phyloP scores from a whole-genome alignment of 2,888 invertebrate species.

The Troides oblongomaculatus region DNA sequence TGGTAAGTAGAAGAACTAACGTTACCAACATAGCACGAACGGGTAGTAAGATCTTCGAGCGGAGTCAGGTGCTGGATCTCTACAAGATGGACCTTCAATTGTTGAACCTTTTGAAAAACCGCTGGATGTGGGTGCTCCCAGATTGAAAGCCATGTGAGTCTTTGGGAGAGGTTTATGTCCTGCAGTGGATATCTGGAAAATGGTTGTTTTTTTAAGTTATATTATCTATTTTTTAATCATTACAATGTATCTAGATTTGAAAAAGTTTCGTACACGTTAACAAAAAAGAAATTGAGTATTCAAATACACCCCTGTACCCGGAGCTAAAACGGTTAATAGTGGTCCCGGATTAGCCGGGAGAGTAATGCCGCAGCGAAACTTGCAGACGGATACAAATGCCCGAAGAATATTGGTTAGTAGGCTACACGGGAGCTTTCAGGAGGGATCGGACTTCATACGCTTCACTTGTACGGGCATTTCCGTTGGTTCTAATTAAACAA shows the following conservation, averaged over 20 bases:
- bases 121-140: too few species aligned
- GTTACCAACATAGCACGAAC: too few species aligned
- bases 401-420: conserved; percentile 50
- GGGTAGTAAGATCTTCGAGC: too few species aligned
- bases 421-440: conserved; percentile 28
- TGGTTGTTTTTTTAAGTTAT: background rate
- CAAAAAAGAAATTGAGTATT: conserved; percentile 1
- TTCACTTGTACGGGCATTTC: background rate
- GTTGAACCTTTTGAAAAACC: too few species aligned
- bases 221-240: background rate
- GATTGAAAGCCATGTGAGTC: too few species aligned
- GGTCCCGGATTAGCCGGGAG: conserved; percentile 51
- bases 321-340: conserved; percentile 53
- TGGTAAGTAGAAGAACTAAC: too few species aligned
- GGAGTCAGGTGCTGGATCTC: too few species aligned
- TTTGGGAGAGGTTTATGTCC: too few species aligned
- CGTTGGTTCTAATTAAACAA: background rate
- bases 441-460: conserved; percentile 13
- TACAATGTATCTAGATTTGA: background rate
- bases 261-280: background rate
- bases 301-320: conserved; percentile 34
- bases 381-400: conserved; percentile 52
- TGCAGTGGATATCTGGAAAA: too few species aligned
- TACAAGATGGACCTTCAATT: too few species aligned
- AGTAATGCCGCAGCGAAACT: conserved; percentile 44